Conservation (phyloP, 1,140 invertebrate species). For the Danaus plexippus region DNA sequence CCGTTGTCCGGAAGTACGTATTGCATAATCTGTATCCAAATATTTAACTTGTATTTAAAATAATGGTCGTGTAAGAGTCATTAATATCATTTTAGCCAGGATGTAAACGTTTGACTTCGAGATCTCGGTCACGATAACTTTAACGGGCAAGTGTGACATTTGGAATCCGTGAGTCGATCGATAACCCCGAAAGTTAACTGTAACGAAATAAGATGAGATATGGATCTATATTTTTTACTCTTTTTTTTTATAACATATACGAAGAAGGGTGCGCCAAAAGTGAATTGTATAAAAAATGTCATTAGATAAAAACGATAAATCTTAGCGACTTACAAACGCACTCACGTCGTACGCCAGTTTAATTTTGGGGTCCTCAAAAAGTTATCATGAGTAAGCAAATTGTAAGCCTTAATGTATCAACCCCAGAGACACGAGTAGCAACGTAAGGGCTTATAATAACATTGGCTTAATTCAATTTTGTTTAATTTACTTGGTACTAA, state of each 20-base stretch:
- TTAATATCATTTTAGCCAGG: constrained; percentile 58
- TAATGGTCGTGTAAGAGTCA: constrained; percentile 43
- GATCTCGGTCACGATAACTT: constrained; percentile 12
- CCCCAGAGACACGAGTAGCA: constrained; percentile 15
- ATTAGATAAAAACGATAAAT: constrained; percentile 25
- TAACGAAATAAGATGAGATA: too few relatives aligned
- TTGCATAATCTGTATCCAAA: constrained; percentile 16
- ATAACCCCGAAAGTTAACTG: too few relatives aligned
- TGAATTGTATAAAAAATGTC: constrained; percentile 15
- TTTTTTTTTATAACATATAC: too few relatives aligned
- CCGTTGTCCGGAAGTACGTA: constrained; percentile 46
- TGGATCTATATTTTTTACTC: too few relatives aligned
- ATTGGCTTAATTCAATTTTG: too few relatives aligned
- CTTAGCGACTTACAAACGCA: constrained; percentile 13
- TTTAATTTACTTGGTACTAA: too few relatives aligned
- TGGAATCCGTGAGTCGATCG: too few relatives aligned
- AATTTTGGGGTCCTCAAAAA: constrained; percentile 38
- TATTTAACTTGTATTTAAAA: constrained; percentile 38
- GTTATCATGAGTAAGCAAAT: constrained; percentile 53
- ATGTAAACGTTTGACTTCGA: constrained; percentile 31
- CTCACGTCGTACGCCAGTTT: constrained; percentile 18
- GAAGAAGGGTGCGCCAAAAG: constrained; percentile 8
- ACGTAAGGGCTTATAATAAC: too few relatives aligned
- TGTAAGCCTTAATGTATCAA: constrained; percentile 51
- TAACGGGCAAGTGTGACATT: not conserved